Evolutionary conservation across 2,888 invertebrate genomes (phyloP).

Genomic region (Crioceris asparagi): DNA sequence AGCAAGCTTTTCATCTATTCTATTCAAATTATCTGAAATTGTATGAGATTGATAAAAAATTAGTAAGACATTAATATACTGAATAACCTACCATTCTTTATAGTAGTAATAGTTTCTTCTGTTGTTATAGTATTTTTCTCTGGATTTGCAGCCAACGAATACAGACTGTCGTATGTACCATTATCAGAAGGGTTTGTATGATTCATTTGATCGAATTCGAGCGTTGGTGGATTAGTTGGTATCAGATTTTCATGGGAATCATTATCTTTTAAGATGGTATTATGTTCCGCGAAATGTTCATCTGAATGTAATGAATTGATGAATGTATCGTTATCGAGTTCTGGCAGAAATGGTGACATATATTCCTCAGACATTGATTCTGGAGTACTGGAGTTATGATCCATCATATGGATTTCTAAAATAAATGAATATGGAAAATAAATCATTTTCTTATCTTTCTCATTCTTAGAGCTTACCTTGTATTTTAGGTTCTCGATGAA

Average conservation of each 20-base stretch:
- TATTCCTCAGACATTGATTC: conserved; percentile 35
- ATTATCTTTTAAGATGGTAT: conserved; percentile 12
- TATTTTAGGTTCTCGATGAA: conserved; percentile 12
- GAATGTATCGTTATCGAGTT: conserved; percentile 50
- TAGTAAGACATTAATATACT: too few species aligned
- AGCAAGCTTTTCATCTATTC: neutral
- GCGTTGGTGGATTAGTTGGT: conserved; percentile 27
- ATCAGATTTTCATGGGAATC: conserved; percentile 25
- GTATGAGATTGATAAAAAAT: too few species aligned
- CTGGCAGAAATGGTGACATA: conserved; percentile 59
- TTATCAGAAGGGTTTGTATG: conserved; percentile 41
- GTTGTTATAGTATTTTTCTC: conserved; percentile 8
- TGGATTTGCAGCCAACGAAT: conserved; percentile 22
- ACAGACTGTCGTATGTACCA: conserved; percentile 25
- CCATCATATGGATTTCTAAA: conserved; percentile 9
- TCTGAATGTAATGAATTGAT: conserved; percentile 49
- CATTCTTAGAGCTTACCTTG: conserved; percentile 10
- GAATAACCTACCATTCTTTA: conserved; percentile 2
- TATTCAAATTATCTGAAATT: too few species aligned
- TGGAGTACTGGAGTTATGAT: conserved; percentile 13
- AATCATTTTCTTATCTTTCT: neutral
- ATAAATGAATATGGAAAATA: neutral
- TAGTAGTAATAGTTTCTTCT: conserved; percentile 5
- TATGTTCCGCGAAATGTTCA: conserved; percentile 24
- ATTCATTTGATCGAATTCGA: conserved; percentile 42